These are phyloP conservation scores for Sebastes trivittatus DNA, from an alignment of 2,797 vertebrate species.

Conservation along the genomic window DNA sequence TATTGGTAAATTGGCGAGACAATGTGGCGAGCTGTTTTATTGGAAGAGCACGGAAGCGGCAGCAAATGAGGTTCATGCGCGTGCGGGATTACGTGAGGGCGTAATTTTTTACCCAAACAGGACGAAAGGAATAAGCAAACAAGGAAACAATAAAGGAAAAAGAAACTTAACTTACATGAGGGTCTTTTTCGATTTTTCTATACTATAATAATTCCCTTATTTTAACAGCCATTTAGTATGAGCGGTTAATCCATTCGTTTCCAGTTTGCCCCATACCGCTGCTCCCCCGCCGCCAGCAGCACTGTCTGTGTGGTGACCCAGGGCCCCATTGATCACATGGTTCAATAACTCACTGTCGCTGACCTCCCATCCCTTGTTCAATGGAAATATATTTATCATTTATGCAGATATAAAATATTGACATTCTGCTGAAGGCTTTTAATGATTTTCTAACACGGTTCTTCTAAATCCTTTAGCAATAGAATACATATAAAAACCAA, in stretches of 20 bases:
- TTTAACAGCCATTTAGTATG: neutral
- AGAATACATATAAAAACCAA: neutral
- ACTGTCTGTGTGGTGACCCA: conserved; percentile 52
- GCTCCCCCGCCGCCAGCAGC: neutral
- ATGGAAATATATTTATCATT: conserved; percentile 61
- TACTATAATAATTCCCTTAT: neutral
- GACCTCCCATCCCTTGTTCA: conserved; percentile 30
- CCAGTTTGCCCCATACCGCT: conserved; percentile 15
- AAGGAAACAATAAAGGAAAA: neutral
- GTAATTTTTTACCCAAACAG: neutral
- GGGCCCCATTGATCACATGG: conserved; percentile 60
- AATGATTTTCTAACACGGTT: neutral
- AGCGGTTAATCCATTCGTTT: conserved; percentile 16
- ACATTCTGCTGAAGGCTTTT: neutral
- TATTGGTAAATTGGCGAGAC: conserved; percentile 1
- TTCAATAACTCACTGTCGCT: conserved; percentile 60
- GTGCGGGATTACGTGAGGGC: neutral
- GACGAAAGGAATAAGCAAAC: neutral
- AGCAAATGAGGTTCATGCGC: neutral
- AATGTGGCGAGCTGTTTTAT: neutral
- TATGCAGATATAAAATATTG: conserved; percentile 37
- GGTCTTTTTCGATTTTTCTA: neutral
- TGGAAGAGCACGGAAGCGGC: neutral
- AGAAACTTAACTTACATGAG: neutral
- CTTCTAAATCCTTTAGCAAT: neutral